Percentiles rank a stretch among this genome's conserved stretches.
phyloP scores from a whole-genome alignment of 1,140 invertebrate genomes.

The Carcinoscorpius rotundicauda region DNA sequence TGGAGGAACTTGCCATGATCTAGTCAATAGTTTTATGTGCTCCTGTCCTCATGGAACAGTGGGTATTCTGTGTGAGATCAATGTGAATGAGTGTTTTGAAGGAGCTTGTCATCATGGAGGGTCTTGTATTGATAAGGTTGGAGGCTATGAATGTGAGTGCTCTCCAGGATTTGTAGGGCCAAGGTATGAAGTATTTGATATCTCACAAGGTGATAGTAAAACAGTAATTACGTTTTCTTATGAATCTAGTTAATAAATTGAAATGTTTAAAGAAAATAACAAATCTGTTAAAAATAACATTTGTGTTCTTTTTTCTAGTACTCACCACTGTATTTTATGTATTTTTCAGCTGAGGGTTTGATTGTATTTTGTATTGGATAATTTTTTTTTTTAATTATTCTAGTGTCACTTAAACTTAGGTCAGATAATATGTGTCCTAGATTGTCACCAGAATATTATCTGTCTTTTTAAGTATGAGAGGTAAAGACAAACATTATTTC shows the following conservation, averaged over 20 bases:
- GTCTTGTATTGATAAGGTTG: slow-evolving; percentile 46
- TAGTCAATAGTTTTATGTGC: slow-evolving; percentile 54
- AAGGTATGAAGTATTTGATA: slow-evolving; percentile 27
- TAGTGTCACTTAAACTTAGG: too few species aligned
- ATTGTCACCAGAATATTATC: too few species aligned
- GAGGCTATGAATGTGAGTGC: slow-evolving; percentile 76
- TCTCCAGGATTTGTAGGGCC: slow-evolving; percentile 79
- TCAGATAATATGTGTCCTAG: too few species aligned
- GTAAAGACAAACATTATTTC: too few species aligned
- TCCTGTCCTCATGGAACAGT: slow-evolving; percentile 81
- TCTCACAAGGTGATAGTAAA: too few species aligned
- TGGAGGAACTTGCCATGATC: slow-evolving; percentile 82
- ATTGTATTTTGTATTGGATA: too few species aligned
- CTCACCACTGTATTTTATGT: slow-evolving; percentile 63
- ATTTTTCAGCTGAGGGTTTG: too few species aligned
- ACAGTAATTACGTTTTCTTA: too few species aligned
- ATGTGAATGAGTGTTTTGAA: slow-evolving; percentile 71
- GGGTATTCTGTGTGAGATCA: slow-evolving; percentile 81
- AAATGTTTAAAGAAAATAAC: slow-evolving; percentile 56
- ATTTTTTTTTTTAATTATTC: too few species aligned
- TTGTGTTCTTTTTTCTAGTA: slow-evolving; percentile 48
- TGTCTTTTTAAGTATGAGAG: too few species aligned
- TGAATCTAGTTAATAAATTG: slow-evolving; percentile 36
- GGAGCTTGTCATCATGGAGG: slow-evolving; percentile 86
- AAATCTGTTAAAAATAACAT: slow-evolving; percentile 36